These are phyloP conservation scores for Drosophila cyrtoloma DNA, from an alignment of 2,888 invertebrate genomes.

Conservation along the genomic window DNA sequence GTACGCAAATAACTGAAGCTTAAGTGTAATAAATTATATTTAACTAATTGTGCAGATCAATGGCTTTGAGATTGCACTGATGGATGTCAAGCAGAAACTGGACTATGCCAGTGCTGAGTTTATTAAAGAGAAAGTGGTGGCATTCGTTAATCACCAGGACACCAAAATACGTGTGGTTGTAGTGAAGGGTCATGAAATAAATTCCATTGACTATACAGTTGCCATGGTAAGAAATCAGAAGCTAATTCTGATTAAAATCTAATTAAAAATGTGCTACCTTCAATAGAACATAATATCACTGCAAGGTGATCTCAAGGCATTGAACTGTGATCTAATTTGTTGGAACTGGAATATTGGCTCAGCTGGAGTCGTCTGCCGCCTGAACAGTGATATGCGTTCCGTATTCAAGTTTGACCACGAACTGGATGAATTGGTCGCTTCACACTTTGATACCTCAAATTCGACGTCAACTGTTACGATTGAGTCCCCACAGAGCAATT, in stretches of 20 bases:
- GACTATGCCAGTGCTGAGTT: constrained; percentile 93
- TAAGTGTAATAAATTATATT: background rate
- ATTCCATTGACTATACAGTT: constrained; percentile 88
- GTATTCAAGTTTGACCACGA: constrained; percentile 76
- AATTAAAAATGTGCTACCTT: background rate
- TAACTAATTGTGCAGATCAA: constrained; percentile 75
- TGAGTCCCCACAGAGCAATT: constrained; percentile 29
- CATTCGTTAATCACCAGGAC: constrained; percentile 89
- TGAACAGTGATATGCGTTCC: constrained; percentile 67
- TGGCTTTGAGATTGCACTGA: constrained; percentile 86
- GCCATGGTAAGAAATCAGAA: constrained; percentile 86
- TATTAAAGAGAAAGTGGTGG: constrained; percentile 89
- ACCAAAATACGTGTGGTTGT: constrained; percentile 88
- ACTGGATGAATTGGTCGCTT: constrained; percentile 71
- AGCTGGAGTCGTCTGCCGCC: constrained; percentile 83
- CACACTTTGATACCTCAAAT: constrained; percentile 85
- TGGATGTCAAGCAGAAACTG: constrained; percentile 90
- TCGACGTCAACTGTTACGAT: constrained; percentile 72
- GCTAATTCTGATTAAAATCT: no score
- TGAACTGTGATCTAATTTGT: constrained; percentile 86
- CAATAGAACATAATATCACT: constrained; percentile 87
- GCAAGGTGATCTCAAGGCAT: constrained; percentile 86
- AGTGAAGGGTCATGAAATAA: constrained; percentile 89
- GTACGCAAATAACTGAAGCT: constrained; percentile 60
- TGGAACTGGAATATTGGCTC: constrained; percentile 86